Conservation (phyloP, 2,888 invertebrate species). For the Cephalotes varians region DNA sequence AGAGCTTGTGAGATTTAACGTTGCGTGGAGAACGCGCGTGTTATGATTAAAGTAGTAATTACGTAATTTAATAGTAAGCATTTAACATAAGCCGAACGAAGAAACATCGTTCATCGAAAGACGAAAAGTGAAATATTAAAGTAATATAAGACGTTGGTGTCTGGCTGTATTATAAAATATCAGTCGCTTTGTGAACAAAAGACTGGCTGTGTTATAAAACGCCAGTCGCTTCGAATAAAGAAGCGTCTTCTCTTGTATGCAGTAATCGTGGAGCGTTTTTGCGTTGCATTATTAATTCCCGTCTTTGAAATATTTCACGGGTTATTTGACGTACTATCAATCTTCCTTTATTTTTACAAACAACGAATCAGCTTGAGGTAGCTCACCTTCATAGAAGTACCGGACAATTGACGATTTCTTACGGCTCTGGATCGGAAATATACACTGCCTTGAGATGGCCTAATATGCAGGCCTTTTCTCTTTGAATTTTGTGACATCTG, state of each 20-base stretch:
- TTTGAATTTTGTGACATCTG: slow-evolving; percentile 59
- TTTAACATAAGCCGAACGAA: slow-evolving; percentile 45
- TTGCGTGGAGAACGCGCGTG: background rate
- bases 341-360: slow-evolving; percentile 56
- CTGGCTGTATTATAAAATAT: background rate
- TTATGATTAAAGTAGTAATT: slow-evolving; percentile 13
- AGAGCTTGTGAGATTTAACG: slow-evolving; percentile 29
- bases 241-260: background rate
- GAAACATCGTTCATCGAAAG: slow-evolving; percentile 51
- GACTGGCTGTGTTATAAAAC: background rate
- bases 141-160: slow-evolving; percentile 12
- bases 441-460: slow-evolving; percentile 80
- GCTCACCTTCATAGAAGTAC: slow-evolving; percentile 66
- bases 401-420: slow-evolving; percentile 63
- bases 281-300: slow-evolving; percentile 11
- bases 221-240: background rate
- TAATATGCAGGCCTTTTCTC: slow-evolving; percentile 74
- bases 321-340: slow-evolving; percentile 16
- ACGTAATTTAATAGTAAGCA: slow-evolving; percentile 21
- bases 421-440: slow-evolving; percentile 62
- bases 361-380: slow-evolving; percentile 62
- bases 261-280: slow-evolving; percentile 26
- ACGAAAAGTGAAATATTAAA: slow-evolving; percentile 52
- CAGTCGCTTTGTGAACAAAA: background rate
- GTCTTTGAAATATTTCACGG: background rate